These are phyloP conservation scores for Festucalex cinctus DNA, from an alignment of 2,113 vertebrate species.

Conservation along the genomic window DNA sequence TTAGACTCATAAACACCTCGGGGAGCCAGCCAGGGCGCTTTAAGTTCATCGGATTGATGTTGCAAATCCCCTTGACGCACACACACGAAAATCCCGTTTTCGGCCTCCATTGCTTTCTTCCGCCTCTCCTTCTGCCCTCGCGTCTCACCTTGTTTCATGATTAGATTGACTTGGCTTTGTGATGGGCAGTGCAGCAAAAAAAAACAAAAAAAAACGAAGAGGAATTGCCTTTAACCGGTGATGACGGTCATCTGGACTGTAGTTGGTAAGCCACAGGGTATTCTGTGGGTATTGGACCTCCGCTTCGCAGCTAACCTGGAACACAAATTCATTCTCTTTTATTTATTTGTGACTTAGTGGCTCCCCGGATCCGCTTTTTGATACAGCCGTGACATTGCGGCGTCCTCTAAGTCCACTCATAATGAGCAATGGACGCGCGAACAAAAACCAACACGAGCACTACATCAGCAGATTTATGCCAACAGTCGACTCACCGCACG, in stretches of 20 bases:
- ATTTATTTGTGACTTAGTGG: conserved; percentile 19
- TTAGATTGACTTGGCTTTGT: conserved; percentile 63
- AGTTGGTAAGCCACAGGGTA: conserved; percentile 39
- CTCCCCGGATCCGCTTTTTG: neutral
- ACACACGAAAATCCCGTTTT: conserved; percentile 19
- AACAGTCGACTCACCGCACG: conserved; percentile 25
- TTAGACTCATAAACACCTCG: conserved; percentile 49
- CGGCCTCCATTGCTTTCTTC: conserved; percentile 18
- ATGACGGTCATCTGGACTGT: conserved; percentile 51
- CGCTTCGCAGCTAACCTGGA: conserved; percentile 1
- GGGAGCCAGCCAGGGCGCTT: conserved; percentile 38
- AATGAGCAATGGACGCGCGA: conserved; percentile 45
- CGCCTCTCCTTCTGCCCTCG: conserved; percentile 15
- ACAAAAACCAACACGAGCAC: conserved; percentile 27
- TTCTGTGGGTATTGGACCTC: conserved; percentile 22
- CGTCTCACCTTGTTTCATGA: conserved; percentile 46
- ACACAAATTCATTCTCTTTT: conserved; percentile 22
- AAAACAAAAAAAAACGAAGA: conserved; percentile 42
- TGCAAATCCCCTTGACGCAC: conserved; percentile 29
- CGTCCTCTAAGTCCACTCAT: conserved; percentile 35
- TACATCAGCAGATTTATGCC: conserved; percentile 56
- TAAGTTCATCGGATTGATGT: conserved; percentile 54
- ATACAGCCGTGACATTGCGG: conserved; percentile 28
- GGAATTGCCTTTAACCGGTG: conserved; percentile 58
- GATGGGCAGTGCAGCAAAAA: conserved; percentile 47